A percentile compares a stretch with the other conserved stretches of the same genome.
Evolutionary conservation across 2,888 invertebrate species (phyloP).

Genomic region (Meteorus colon): DNA sequence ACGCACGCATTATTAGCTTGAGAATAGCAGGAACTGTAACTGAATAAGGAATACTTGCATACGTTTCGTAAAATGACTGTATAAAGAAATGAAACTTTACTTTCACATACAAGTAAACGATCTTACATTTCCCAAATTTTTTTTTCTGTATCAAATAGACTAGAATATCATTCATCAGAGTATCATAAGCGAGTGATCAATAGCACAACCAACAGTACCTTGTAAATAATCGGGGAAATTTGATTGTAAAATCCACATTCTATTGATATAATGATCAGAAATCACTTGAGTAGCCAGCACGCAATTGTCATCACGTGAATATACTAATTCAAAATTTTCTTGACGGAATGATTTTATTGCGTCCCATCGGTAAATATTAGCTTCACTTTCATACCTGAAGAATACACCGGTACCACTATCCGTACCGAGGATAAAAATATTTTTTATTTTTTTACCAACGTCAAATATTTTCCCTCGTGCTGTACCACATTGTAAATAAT

Average conservation of each 20-base stretch:
- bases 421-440: conserved; percentile 78
- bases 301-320: conserved; percentile 74
- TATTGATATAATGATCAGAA: conserved; percentile 76
- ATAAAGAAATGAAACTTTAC: background rate
- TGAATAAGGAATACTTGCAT: background rate
- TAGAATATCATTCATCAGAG: conserved; percentile 53
- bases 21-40: background rate
- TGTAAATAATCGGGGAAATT: conserved; percentile 80
- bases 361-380: conserved; percentile 79
- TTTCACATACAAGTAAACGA: background rate
- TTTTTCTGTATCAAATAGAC: background rate
- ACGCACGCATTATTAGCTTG: background rate
- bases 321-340: conserved; percentile 75
- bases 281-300: conserved; percentile 77
- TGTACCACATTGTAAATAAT: conserved; percentile 77
- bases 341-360: conserved; percentile 72
- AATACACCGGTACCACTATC: conserved; percentile 78
- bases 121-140: background rate
- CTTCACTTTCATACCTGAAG: conserved; percentile 78
- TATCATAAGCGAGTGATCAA: conserved; percentile 75
- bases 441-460: conserved; percentile 77
- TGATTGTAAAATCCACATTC: conserved; percentile 78
- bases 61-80: background rate
- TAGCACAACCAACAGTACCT: conserved; percentile 78
- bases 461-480: conserved; percentile 76